Evolutionary conservation across 2,888 invertebrate species (phyloP).

Genomic region (Macropis europaea): DNA sequence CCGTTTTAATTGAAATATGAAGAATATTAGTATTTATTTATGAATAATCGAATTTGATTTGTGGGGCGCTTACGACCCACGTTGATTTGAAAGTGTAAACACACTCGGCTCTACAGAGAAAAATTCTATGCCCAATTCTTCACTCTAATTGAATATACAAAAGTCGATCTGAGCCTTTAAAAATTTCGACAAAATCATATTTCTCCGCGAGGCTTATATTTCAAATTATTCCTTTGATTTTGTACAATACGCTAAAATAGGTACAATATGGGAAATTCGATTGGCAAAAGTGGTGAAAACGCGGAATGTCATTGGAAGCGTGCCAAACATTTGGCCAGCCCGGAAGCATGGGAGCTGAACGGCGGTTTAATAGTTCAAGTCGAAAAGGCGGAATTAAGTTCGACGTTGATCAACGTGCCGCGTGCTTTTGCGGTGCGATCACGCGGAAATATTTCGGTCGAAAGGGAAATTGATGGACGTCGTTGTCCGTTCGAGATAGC

Average conservation of each 20-base stretch:
- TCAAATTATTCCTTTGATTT: slow-evolving; percentile 4
- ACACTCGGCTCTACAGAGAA: too few species aligned
- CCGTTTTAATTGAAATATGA: too few species aligned
- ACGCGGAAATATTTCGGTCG: slow-evolving; percentile 21
- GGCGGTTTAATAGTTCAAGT: slow-evolving; percentile 7
- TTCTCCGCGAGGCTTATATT: too few species aligned
- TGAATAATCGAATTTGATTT: too few species aligned
- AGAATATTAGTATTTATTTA: too few species aligned
- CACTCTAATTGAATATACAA: too few species aligned
- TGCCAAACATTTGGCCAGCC: neutral
- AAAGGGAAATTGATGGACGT: slow-evolving; percentile 13
- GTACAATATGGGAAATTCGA: neutral
- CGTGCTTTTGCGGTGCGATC: slow-evolving; percentile 10
- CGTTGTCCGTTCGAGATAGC: neutral
- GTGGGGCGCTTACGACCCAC: too few species aligned
- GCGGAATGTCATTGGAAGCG: slow-evolving; percentile 33
- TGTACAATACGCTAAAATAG: neutral
- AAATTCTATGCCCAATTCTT: too few species aligned
- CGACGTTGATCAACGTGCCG: slow-evolving; percentile 39
- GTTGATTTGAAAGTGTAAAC: too few species aligned
- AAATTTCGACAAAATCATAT: too few species aligned
- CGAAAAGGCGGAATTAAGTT: slow-evolving; percentile 18
- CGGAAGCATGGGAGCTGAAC: neutral
- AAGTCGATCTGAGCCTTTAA: too few species aligned
- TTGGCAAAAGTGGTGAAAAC: neutral